phyloP scores from a whole-genome alignment of 2,797 vertebrate genomes.

The Phalanger gymnotis region DNA sequence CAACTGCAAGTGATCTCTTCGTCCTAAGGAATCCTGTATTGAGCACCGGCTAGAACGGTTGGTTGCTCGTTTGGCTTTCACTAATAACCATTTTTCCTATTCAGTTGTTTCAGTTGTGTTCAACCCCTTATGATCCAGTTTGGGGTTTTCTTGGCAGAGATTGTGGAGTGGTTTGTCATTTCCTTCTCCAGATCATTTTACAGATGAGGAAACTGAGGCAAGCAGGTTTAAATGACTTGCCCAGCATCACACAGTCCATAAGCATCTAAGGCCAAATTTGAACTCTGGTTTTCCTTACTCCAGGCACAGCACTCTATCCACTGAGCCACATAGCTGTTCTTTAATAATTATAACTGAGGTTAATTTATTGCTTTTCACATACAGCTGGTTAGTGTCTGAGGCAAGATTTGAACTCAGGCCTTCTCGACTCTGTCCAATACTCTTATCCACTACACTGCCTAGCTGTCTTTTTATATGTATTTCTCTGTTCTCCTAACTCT shows the following conservation, averaged over 20 bases:
- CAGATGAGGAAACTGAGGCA: not conserved
- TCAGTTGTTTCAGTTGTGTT: not conserved
- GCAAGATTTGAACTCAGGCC: not conserved
- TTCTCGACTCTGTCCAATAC: not conserved
- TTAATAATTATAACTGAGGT: not conserved
- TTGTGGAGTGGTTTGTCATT: not conserved
- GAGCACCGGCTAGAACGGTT: not conserved
- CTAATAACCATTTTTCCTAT: not conserved
- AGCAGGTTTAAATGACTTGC: not conserved
- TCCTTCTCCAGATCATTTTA: not conserved
- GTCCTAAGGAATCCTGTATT: not conserved
- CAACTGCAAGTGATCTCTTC: not conserved
- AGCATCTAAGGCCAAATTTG: not conserved
- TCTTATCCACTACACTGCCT: not conserved
- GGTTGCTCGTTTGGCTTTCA: conserved; percentile 5
- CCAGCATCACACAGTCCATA: too few species aligned
- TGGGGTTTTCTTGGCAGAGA: not conserved
- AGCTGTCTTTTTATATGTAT: not conserved
- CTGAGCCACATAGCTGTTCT: not conserved
- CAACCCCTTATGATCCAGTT: not conserved
- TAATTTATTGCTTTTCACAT: not conserved
- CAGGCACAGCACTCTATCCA: not conserved
- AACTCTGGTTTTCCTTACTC: not conserved
- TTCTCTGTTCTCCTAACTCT: too few species aligned
- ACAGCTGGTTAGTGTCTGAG: not conserved